These are phyloP conservation scores for Lethrus apterus DNA, from an alignment of 1,140 invertebrate species.

Conservation along the genomic window DNA sequence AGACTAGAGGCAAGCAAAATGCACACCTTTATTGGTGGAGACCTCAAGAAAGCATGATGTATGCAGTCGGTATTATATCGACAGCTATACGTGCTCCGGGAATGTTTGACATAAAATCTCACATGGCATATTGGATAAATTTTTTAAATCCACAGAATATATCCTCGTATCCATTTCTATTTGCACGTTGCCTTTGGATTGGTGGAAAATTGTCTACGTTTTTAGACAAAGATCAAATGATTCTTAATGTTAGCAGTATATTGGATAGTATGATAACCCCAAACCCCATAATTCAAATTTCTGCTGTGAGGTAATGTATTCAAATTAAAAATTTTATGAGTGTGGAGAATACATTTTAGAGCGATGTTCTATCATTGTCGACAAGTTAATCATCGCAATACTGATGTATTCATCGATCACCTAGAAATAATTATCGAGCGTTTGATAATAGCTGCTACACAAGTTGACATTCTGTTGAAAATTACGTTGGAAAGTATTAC, in stretches of 20 bases:
- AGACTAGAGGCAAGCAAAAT: no score
- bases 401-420: no score
- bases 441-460: no score
- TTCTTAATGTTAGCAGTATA: conserved; percentile 3
- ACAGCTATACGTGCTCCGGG: not conserved
- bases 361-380: no score
- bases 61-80: not conserved
- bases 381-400: no score
- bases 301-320: conserved; percentile 9
- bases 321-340: no score
- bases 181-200: not conserved
- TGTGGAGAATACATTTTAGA: no score
- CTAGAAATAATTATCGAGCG: no score
- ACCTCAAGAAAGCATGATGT: conserved; percentile 7
- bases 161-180: not conserved
- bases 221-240: conserved; percentile 1
- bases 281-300: not conserved
- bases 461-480: no score
- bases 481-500: no score
- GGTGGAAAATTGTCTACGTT: conserved; percentile 7
- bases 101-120: not conserved
- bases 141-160: not conserved
- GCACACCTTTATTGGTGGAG: conserved; percentile 8
- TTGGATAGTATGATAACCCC: conserved; percentile 1
- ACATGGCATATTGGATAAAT: not conserved